Evolutionary conservation across 2,888 invertebrate species (phyloP).

Genomic region (Idaea dimidiata): DNA sequence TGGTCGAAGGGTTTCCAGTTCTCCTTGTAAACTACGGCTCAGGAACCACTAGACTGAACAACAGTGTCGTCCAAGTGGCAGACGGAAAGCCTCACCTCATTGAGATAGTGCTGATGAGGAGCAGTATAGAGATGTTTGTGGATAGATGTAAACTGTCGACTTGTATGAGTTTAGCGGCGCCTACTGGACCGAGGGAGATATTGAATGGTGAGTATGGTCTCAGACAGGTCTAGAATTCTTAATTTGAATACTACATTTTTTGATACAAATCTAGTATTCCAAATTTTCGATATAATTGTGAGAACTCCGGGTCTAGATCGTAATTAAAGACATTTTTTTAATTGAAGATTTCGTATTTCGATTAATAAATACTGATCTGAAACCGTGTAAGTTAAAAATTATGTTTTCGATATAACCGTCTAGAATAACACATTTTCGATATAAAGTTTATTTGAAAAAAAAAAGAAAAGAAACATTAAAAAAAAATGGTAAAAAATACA

Average conservation of each 20-base stretch:
- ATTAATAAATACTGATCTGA: too few relatives aligned
- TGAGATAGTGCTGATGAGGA: constrained; percentile 85
- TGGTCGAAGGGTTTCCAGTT: constrained; percentile 90
- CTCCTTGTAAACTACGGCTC: constrained; percentile 94
- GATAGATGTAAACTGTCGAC: constrained; percentile 86
- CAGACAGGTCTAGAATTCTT: not conserved
- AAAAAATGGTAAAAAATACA: too few relatives aligned
- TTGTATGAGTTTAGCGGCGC: constrained; percentile 86
- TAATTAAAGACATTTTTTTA: too few relatives aligned
- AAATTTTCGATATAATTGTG: too few relatives aligned
- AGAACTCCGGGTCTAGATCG: too few relatives aligned
- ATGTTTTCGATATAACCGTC: too few relatives aligned
- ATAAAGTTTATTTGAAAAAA: not conserved
- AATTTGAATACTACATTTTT: not conserved
- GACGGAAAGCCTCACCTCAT: constrained; percentile 94
- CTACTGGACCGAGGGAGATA: constrained; percentile 86
- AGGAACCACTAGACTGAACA: constrained; percentile 86
- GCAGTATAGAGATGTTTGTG: constrained; percentile 87
- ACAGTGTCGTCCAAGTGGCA: constrained; percentile 86
- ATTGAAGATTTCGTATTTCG: too few relatives aligned
- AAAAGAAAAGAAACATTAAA: too few relatives aligned
- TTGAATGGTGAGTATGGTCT: constrained; percentile 78
- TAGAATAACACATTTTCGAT: too few relatives aligned
- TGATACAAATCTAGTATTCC: too few relatives aligned
- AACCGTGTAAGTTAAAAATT: too few relatives aligned